phyloP scores from a whole-genome alignment of 2,113 vertebrate species.

The Equus quagga region DNA sequence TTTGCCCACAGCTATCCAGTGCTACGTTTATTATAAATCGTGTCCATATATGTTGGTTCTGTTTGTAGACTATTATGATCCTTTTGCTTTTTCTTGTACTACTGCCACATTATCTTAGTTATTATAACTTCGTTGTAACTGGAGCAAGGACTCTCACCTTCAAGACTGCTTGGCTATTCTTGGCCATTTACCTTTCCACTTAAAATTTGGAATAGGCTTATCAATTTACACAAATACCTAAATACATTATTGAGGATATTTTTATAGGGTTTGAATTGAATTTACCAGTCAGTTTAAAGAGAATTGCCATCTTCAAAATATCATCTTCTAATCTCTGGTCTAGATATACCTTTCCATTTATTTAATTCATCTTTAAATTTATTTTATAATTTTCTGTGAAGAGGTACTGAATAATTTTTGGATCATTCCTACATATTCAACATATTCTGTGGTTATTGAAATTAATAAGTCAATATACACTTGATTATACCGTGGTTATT shows the following conservation, averaged over 20 bases:
- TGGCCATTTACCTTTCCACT: not conserved
- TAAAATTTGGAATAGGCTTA: not conserved
- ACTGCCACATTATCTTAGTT: not conserved
- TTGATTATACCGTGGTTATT: not conserved
- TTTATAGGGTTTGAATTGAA: not conserved
- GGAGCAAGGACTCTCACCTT: not conserved
- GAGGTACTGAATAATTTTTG: not conserved
- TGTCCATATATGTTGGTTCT: not conserved
- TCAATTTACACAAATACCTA: not conserved
- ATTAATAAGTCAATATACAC: not conserved
- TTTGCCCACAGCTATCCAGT: not conserved
- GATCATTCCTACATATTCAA: not conserved
- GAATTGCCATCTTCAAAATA: not conserved
- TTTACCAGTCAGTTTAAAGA: not conserved
- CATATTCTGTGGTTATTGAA: not conserved
- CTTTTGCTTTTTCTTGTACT: not conserved
- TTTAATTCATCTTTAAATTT: not conserved
- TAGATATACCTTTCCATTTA: not conserved
- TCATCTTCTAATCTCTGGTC: not conserved
- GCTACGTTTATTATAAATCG: not conserved
- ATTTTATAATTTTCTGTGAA: not conserved
- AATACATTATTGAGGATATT: not conserved
- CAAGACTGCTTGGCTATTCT: not conserved
- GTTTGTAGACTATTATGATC: not conserved
- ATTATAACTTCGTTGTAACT: not conserved